phyloP scores from a whole-genome alignment of 2,888 invertebrate genomes.

The Hyalella azteca region DNA sequence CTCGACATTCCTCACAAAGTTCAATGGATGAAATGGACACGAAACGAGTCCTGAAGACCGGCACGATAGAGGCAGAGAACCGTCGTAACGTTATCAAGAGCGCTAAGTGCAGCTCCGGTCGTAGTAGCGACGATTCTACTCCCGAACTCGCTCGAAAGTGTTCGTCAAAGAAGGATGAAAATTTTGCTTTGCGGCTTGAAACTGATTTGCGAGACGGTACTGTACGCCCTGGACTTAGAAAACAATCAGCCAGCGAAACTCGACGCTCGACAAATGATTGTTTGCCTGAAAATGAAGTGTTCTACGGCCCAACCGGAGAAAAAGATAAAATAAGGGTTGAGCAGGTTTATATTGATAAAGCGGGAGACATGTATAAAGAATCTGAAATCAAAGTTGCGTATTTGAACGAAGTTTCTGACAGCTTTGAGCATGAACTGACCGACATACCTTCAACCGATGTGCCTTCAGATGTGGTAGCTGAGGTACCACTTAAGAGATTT shows the following conservation, averaged over 20 bases:
- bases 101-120: conserved; percentile 81
- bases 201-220: conserved; percentile 52
- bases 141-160: conserved; percentile 53
- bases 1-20: conserved; percentile 52
- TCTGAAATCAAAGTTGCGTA: conserved; percentile 56
- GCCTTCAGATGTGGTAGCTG: conserved; percentile 48
- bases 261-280: conserved; percentile 33
- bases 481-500: conserved; percentile 42
- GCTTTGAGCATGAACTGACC: conserved; percentile 26
- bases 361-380: conserved; percentile 56
- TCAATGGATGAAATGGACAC: conserved; percentile 44
- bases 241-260: conserved; percentile 40
- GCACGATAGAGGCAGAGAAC: conserved; percentile 82
- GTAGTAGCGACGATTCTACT: conserved; percentile 60
- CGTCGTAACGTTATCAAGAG: conserved; percentile 86
- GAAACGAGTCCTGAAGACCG: conserved; percentile 73
- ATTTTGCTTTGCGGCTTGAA: conserved; percentile 45
- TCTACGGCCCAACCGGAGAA: conserved; percentile 32
- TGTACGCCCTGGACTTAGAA: conserved; percentile 11
- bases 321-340: conserved; percentile 50
- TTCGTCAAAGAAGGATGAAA: conserved; percentile 37
- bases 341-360: conserved; percentile 53
- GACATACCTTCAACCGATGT: conserved; percentile 22
- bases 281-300: neutral
- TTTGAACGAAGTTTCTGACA: conserved; percentile 53